Evolutionary conservation across 2,113 vertebrate species (phyloP), one percentile per base, ranked within the genome.

Genomic region (Girardinichthys multiradiatus): DNA sequence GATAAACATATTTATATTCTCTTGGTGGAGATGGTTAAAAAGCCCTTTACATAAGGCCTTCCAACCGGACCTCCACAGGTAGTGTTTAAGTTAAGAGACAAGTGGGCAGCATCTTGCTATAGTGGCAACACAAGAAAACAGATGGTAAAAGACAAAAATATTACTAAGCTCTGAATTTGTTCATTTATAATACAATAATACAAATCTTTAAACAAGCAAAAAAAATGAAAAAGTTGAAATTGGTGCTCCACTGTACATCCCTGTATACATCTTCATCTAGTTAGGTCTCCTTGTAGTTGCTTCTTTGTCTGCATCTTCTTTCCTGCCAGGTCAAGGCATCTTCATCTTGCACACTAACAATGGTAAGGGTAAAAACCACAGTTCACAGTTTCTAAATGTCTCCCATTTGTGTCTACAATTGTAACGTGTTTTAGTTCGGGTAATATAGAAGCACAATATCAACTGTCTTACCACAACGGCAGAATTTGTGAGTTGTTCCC

Each of bases 1-100:
- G 90, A 92, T 93, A 92, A 91, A 94, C 90, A 92, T 90, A 91
- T 84, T 89, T 91, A 92, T 89, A 89, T 88, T 87, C 82, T 88
- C 82, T 87, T 80, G 79, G 87, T 76, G 78, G 85, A 85, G 87
- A 57, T 80, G 70, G 79, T 79, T 80, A 28, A 82, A 76, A 91
- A 76, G 88, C 91, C 88, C 90, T 89, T 90, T 85, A 7, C 80
- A 90, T 85, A 69, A 85, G 81, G 79, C 81, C 82, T 62, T 81
- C 78, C 75, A 82, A 83, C 86, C 81, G 60, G 63, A 74, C 72
- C 81, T 89, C 90, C 74, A 89, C 90, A 94, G 93, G 93, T 94
- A 94, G 93, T 91, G 87, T 90, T 88, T 74, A 86, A 84, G 86
- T 92, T 90, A 90, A 90, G 86, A 90, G 88, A 88, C 79, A 70